Evolutionary conservation across 2,113 vertebrate species (phyloP).

Genomic region (Ceratotherium simum): DNA sequence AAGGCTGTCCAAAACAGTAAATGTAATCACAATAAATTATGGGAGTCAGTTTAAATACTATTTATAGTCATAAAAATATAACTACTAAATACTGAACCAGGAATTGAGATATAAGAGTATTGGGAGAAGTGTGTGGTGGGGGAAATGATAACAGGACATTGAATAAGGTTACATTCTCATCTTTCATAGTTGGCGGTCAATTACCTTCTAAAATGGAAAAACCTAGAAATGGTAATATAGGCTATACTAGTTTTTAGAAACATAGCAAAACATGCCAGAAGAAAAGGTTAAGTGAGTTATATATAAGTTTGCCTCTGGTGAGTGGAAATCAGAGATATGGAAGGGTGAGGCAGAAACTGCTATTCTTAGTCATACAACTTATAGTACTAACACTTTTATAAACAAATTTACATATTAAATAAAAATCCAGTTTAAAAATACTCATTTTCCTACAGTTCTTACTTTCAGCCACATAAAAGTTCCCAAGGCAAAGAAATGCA

Average conservation of each 20-base stretch:
- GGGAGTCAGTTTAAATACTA: background rate
- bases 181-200: background rate
- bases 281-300: background rate
- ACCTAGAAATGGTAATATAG: background rate
- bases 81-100: background rate
- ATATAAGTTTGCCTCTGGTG: background rate
- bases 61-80: background rate
- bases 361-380: background rate
- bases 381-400: background rate
- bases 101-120: background rate
- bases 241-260: background rate
- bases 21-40: background rate
- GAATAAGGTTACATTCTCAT: background rate
- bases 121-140: background rate
- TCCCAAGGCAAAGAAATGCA: background rate
- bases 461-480: background rate
- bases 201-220: background rate
- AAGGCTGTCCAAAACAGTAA: background rate
- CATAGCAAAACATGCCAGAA: background rate
- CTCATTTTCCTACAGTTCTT: fast-evolving
- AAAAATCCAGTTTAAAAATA: background rate
- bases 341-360: background rate
- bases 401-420: background rate
- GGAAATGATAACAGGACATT: background rate
- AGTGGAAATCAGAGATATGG: background rate